Evolutionary conservation across 2,888 invertebrate species (phyloP).

Genomic region (Lamellibrachia satsuma): DNA sequence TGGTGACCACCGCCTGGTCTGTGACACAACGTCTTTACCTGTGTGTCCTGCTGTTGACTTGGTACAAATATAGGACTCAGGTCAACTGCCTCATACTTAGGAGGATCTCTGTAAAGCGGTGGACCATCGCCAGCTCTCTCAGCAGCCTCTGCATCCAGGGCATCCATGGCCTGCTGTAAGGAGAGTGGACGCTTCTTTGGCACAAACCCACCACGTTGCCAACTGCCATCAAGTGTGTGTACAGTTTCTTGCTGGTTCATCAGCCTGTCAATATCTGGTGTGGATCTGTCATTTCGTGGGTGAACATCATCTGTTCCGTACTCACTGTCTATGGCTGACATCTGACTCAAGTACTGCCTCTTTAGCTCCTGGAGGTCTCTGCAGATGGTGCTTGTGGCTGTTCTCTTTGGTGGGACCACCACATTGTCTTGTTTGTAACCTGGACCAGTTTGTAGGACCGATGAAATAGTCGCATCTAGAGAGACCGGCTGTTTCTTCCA

Average conservation of each 20-base stretch:
- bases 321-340: background rate
- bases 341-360: background rate
- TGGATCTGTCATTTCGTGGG: background rate
- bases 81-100: background rate
- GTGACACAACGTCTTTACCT: background rate
- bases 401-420: background rate
- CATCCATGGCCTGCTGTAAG: constrained; percentile 1
- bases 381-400: background rate
- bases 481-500: background rate
- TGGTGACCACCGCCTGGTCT: background rate
- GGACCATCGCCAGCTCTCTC: background rate
- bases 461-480: background rate
- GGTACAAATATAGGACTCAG: background rate
- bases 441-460: background rate
- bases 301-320: background rate
- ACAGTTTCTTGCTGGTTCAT: background rate
- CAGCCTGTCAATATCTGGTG: background rate
- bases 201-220: background rate
- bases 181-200: background rate
- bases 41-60: background rate
- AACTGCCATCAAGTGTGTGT: background rate
- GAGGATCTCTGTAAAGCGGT: background rate
- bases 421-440: background rate
- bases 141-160: background rate
- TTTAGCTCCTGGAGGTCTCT: background rate